These are phyloP conservation scores for Theropithecus gelada DNA, from an alignment of 2,113 vertebrate species.

Conservation along the genomic window DNA sequence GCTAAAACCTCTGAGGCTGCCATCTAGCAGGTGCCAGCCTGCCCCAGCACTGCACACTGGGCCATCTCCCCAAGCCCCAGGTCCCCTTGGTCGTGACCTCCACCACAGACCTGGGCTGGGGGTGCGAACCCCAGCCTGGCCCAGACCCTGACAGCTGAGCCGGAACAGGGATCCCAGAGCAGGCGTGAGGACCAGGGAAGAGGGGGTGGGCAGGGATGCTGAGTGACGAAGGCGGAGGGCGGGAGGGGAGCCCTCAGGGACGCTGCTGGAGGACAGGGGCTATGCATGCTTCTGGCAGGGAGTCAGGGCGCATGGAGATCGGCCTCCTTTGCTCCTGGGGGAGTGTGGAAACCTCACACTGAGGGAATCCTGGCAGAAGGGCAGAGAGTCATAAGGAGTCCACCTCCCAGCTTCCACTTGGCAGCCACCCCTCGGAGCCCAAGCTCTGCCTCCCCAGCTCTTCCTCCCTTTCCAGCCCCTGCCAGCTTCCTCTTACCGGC, in stretches of 20 bases:
- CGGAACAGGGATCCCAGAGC: not conserved
- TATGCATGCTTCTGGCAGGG: not conserved
- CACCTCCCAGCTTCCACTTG: not conserved
- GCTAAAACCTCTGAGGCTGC: not conserved
- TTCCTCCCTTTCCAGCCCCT: not conserved
- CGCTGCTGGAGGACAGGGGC: rapidly evolving
- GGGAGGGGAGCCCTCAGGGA: not conserved
- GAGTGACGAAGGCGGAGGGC: not conserved
- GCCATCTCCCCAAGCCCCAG: not conserved
- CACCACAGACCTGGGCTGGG: not conserved
- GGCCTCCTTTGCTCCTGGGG: not conserved
- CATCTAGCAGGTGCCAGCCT: not conserved
- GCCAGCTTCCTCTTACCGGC: conserved; percentile 83
- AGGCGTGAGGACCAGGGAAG: rapidly evolving
- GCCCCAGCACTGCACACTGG: not conserved
- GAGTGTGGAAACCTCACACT: not conserved
- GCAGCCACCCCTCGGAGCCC: not conserved
- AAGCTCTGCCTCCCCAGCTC: not conserved
- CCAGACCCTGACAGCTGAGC: not conserved
- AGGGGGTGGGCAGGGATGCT: too few relatives aligned
- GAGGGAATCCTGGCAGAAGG: not conserved
- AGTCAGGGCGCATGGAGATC: rapidly evolving
- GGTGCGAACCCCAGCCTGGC: not conserved
- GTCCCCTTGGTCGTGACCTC: rapidly evolving
- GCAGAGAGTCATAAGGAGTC: not conserved